Evolutionary conservation across 2,888 invertebrate genomes (phyloP).

Genomic region (Eudemis profundana): DNA sequence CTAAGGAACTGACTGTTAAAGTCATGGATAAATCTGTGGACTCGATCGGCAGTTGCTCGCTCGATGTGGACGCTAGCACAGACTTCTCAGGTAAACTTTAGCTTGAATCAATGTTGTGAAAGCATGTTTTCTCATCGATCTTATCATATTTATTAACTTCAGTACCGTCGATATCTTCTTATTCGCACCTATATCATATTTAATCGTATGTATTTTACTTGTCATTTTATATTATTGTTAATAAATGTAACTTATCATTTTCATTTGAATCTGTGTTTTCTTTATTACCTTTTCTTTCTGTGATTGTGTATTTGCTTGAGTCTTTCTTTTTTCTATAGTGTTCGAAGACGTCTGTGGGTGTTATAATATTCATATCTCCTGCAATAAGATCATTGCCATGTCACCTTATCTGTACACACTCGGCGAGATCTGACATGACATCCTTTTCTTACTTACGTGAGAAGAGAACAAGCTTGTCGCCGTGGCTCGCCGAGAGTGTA

Average conservation of each 20-base stretch:
- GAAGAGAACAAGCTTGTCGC: too few relatives aligned
- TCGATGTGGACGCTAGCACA: constrained; percentile 92
- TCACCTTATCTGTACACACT: too few relatives aligned
- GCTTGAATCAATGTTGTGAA: constrained; percentile 46
- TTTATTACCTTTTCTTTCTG: constrained; percentile 44
- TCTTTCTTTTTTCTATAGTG: constrained; percentile 15
- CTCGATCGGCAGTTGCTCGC: constrained; percentile 94
- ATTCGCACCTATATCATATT: constrained; percentile 43
- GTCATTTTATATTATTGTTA: constrained; percentile 37
- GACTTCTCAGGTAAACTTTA: constrained; percentile 88
- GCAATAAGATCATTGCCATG: not conserved
- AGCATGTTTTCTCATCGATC: constrained; percentile 56
- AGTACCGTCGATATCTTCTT: constrained; percentile 32
- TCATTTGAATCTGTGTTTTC: constrained; percentile 45
- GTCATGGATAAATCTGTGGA: constrained; percentile 92
- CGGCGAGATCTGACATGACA: too few relatives aligned
- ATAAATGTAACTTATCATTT: constrained; percentile 42
- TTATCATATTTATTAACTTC: constrained; percentile 51
- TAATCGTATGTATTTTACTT: constrained; percentile 41
- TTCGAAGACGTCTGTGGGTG: constrained; percentile 6
- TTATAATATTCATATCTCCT: not conserved
- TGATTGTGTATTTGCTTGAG: constrained; percentile 36
- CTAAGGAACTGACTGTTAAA: constrained; percentile 78
- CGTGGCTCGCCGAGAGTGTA: too few relatives aligned
- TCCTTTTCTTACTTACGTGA: too few relatives aligned